Evolutionary conservation across 2,113 vertebrate species (phyloP).

Genomic region (Lutjanus erythropterus): DNA sequence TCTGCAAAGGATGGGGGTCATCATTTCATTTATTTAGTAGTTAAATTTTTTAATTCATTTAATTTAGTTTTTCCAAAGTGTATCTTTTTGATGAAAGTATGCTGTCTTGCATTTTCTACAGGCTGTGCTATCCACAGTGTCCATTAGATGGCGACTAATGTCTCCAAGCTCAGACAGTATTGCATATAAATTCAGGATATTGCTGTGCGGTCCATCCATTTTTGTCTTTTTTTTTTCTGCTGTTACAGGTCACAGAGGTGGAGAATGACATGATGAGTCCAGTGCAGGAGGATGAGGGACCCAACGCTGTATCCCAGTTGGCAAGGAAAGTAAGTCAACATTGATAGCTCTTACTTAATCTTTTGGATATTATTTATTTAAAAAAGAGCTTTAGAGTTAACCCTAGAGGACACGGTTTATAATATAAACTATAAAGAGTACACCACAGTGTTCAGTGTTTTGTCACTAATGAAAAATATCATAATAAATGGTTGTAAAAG

Average conservation of each 20-base stretch:
- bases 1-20: too few species aligned
- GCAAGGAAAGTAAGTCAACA: conserved; percentile 80
- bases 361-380: neutral
- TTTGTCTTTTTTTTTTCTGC: conserved; percentile 11
- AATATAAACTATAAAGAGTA: neutral
- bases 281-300: conserved; percentile 81
- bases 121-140: conserved; percentile 9
- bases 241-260: conserved; percentile 77
- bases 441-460: neutral
- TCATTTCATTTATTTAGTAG: too few species aligned
- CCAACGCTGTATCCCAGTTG: conserved; percentile 81
- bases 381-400: neutral
- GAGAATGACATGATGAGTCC: conserved; percentile 77
- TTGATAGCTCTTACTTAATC: neutral
- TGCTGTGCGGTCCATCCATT: neutral
- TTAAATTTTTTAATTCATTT: too few species aligned
- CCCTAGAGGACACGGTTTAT: neutral
- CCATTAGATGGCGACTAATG: conserved; percentile 49
- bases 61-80: neutral
- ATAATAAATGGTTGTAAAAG: neutral
- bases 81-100: neutral
- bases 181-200: neutral
- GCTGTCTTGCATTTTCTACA: neutral
- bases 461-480: neutral
- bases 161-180: neutral